Evolutionary conservation across 2,888 invertebrate genomes (phyloP).

Genomic region (Lobophora halterata): DNA sequence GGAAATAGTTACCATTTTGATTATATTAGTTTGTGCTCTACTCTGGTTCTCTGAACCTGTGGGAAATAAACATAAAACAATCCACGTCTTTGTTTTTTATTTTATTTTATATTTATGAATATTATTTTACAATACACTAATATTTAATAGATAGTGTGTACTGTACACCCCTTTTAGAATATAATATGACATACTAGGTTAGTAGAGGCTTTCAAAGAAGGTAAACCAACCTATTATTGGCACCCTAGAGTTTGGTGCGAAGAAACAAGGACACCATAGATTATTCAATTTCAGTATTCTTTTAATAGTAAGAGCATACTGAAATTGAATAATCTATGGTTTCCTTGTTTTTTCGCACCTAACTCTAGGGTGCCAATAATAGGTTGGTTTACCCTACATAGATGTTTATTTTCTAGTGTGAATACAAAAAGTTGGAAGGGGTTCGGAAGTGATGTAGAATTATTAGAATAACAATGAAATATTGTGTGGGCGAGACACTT

Average conservation of each 20-base stretch:
- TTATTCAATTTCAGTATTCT: no score
- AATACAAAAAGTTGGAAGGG: constrained; percentile 21
- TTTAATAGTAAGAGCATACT: no score
- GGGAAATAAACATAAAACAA: constrained; percentile 74
- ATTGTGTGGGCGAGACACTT: constrained; percentile 69
- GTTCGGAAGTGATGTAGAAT: constrained; percentile 33
- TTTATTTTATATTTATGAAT: constrained; percentile 18
- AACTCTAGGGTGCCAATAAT: no score
- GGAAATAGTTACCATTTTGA: constrained; percentile 79
- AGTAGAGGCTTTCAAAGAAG: no score
- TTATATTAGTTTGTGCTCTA: constrained; percentile 73
- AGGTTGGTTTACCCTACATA: constrained; percentile 4
- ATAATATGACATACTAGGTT: no score
- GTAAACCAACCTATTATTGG: no score
- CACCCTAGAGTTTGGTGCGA: no score
- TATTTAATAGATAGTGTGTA: constrained; percentile 23
- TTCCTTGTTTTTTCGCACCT: no score
- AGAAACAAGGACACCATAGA: no score
- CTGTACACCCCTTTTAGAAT: no score
- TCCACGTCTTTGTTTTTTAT: constrained; percentile 54
- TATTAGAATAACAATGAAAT: constrained; percentile 67
- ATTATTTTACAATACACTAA: constrained; percentile 2
- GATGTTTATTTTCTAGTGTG: constrained; percentile 22
- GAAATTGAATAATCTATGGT: no score
- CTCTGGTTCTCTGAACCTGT: constrained; percentile 76